Percentiles rank a stretch among this genome's conserved stretches.
These are phyloP conservation scores for Stenodema calcarata DNA, from an alignment of 2,888 invertebrate genomes.

Conservation along the genomic window DNA sequence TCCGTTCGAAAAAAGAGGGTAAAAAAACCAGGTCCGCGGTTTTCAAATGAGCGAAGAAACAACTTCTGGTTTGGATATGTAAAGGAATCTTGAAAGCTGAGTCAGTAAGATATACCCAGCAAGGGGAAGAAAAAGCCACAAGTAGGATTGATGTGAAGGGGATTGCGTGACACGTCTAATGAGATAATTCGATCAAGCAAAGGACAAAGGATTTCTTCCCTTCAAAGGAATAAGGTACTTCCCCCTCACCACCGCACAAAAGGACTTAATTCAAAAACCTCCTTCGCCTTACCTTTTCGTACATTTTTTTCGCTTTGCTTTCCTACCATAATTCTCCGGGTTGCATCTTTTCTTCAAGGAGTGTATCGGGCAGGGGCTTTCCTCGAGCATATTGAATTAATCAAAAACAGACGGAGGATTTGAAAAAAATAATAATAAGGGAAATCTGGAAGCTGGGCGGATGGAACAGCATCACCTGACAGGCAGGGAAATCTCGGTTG, in stretches of 20 bases:
- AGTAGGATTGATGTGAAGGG: constrained; percentile 48
- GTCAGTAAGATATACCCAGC: not conserved
- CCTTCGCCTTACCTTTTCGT: constrained; percentile 6
- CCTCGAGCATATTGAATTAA: constrained; percentile 45
- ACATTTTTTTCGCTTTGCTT: constrained; percentile 17
- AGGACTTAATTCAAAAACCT: constrained; percentile 51
- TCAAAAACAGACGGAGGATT: constrained; percentile 48
- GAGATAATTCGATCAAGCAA: constrained; percentile 50
- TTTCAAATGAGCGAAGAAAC: not conserved
- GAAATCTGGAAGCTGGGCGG: not conserved
- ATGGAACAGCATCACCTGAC: not conserved
- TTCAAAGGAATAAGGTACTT: constrained; percentile 42
- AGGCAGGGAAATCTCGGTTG: constrained; percentile 1
- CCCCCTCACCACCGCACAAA: constrained; percentile 24
- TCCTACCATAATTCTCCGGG: constrained; percentile 35
- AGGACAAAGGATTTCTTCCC: constrained; percentile 48
- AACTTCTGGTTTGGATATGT: constrained; percentile 7
- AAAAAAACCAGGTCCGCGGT: not conserved
- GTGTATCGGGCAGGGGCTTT: constrained; percentile 44
- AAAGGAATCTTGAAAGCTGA: constrained; percentile 6
- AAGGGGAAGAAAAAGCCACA: constrained; percentile 22
- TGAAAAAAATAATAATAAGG: constrained; percentile 15
- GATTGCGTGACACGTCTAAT: constrained; percentile 49
- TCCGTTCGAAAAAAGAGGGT: not conserved
- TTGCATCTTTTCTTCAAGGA: constrained; percentile 23